Base-by-base conservation (phyloP, 92 coral and sea anemone genomes). In the Micromussa lordhowensis region DNA sequence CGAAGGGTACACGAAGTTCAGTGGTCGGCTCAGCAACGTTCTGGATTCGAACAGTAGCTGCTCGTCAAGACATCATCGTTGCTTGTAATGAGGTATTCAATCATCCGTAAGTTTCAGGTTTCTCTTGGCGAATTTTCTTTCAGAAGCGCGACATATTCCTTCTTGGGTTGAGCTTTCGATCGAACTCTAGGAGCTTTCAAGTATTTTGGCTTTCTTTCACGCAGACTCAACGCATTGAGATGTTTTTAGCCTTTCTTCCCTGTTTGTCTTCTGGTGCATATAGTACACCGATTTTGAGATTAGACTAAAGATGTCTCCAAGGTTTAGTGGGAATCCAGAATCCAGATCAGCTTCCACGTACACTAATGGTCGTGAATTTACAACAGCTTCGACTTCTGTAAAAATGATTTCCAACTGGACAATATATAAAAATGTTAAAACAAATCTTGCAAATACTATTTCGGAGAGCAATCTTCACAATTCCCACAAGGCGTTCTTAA, bases 61-160 rank as follows among this genome's bases (percentile, higher is more conserved):
- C 75, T 77, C 89, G 38, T 30, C n/a, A 77, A 31, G 28, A 77
- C 76, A 9, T 54, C 24, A 35, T 63, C 84, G 40, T 77, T 24
- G 51, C 89, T 86, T 70, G 81, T n/a, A 26, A 86, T 63, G 34
- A 86, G 21, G 15, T 59, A 51, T 70, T 77, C 66, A 19, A 77
- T 19, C 48, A 57, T 59, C 11, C 30, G 84, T 30, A 77, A 22
- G 29, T 76, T 85, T 53, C 82, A 85, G 66, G 81, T 72, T 57
- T 57, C 88, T 85, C 32, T 49, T 72, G 82, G 72, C 18, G 59
- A 31, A 48, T 26, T 85, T 29, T 85, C 88, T 55, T 59, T 66
- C 71, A 38, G 77, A 12, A 85, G 80, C 9, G 77, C 83, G 35
- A 76, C 76, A 22, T 85, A 77, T 61, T 81, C 89, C 26, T 63